Percentiles rank a stretch among this genome's conserved stretches.
These are phyloP conservation scores for Pelvicachromis taeniatus DNA, from an alignment of 2,113 vertebrate species.

Conservation along the genomic window DNA sequence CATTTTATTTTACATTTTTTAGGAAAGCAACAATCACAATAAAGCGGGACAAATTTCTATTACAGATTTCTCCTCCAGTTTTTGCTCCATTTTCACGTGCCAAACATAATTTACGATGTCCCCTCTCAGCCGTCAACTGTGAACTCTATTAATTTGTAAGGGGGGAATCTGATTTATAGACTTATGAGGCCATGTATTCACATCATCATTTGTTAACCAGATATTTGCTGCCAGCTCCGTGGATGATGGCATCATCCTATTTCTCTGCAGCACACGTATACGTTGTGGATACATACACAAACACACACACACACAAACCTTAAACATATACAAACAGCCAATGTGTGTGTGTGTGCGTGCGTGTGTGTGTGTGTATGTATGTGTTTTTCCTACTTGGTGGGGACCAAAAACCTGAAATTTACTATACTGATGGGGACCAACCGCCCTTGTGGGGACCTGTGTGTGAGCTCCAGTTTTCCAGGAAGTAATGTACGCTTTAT, in stretches of 20 bases:
- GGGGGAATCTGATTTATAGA: conserved; percentile 58
- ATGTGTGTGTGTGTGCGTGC: too few species aligned
- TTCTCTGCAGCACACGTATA: conserved; percentile 1
- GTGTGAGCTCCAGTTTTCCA: too few species aligned
- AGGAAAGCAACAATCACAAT: neutral
- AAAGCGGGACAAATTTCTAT: neutral
- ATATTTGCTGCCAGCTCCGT: conserved; percentile 63
- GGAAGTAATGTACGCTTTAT: conserved; percentile 72
- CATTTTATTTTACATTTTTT: neutral
- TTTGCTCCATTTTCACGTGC: conserved; percentile 38
- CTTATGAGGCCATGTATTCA: conserved; percentile 53
- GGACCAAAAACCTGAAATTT: too few species aligned
- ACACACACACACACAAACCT: neutral
- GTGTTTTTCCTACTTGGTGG: too few species aligned
- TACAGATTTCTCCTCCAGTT: conserved; percentile 13
- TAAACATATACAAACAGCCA: neutral
- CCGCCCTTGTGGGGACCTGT: too few species aligned
- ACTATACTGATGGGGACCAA: too few species aligned
- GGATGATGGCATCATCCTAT: conserved; percentile 44
- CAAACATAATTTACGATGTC: conserved; percentile 52
- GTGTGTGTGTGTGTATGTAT: too few species aligned
- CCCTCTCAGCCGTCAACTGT: conserved; percentile 48
- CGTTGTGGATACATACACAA: neutral
- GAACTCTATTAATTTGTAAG: conserved; percentile 65
- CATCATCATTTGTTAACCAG: conserved; percentile 66